Conservation (phyloP, 2,797 vertebrate genomes). For the Poeciliopsis gracilis region DNA sequence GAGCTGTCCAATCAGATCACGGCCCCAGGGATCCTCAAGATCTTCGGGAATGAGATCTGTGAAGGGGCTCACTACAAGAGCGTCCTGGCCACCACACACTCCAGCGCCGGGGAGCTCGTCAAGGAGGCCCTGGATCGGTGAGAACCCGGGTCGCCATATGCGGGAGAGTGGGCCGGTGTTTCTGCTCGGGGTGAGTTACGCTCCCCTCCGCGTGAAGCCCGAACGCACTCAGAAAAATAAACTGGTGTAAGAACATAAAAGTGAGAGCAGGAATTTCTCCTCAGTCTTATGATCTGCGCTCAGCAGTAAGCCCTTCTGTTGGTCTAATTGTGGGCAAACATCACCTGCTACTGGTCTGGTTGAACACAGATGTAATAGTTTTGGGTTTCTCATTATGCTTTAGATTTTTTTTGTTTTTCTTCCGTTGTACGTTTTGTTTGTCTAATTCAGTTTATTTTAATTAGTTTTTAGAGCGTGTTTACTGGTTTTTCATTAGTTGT, state of each 20-base stretch:
- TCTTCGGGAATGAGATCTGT: conserved; percentile 85
- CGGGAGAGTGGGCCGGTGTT: conserved; percentile 24
- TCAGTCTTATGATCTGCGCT: not conserved
- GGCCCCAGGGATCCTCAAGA: conserved; percentile 85
- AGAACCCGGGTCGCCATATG: conserved; percentile 54
- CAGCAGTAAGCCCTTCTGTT: not conserved
- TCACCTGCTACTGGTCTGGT: not conserved
- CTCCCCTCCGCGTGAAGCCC: conserved; percentile 23
- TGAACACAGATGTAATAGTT: too few relatives aligned
- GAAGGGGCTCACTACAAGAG: conserved; percentile 86
- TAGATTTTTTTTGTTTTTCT: too few relatives aligned
- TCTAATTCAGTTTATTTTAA: too few relatives aligned
- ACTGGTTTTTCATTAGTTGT: too few relatives aligned
- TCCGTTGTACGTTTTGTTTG: too few relatives aligned
- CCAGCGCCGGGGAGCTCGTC: conserved; percentile 83
- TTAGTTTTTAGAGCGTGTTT: too few relatives aligned
- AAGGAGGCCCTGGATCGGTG: conserved; percentile 86
- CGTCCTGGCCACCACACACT: conserved; percentile 84
- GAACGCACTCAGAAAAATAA: conserved; percentile 9
- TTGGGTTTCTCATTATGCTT: too few relatives aligned
- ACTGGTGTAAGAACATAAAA: not conserved
- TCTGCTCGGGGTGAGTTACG: conserved; percentile 21
- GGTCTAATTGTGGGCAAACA: conserved; percentile 1
- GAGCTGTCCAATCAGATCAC: conserved; percentile 86
- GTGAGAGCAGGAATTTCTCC: not conserved